Evolutionary conservation across 2,888 invertebrate genomes (phyloP), one percentile per base, ranked within the genome.

Genomic region (Omphaloscelis lunosa): DNA sequence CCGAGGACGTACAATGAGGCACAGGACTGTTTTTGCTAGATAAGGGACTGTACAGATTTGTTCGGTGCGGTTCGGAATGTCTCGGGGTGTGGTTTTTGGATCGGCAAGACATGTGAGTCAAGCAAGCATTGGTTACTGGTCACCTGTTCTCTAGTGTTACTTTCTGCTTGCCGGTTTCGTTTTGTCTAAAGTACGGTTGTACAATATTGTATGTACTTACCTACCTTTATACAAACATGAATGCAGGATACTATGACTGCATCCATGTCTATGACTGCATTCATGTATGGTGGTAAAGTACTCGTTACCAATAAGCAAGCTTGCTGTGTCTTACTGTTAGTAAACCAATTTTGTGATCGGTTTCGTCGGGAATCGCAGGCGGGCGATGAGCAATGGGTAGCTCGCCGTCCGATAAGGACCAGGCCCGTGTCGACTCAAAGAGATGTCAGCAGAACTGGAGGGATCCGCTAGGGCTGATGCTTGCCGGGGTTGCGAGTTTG

Each of bases 1-100:
- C 53, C 62, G 53, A 51, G 29, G 62, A 53, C 68, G 11, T 56
- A 85, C 78, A 85, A 85, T 81, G 69, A 72, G 59, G 62, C 53
- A n/a, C n/a, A 2, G 62, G 69, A 75, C 71, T 66, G 81, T 81
- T 77, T 84, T 74, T 78, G 34, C 62, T 59, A 23, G 5, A 41
- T 66, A 51, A 73, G 12, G 65, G 65, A 39, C 41, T 27, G 23
- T 6, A 58, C 34, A 82, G 34, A 63, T 17, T 71, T 39, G 20
- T 34, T 34, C 27, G 15, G 15, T 15, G 23, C 9, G 17, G 17
- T n/a, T n/a, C 12, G 8, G 0, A 71, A 41, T 17, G 17, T 8
- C 9, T 20, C 20, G 20, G 29, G 20, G 20, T 29, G 20, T 20
- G 20, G 59, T 9, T 29, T 20, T 29, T 59, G 59, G 17, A 58